Percentiles rank a stretch among this genome's conserved stretches.
phyloP scores from a whole-genome alignment of 2,888 invertebrate genomes.

The Lasioglossum calceatum region DNA sequence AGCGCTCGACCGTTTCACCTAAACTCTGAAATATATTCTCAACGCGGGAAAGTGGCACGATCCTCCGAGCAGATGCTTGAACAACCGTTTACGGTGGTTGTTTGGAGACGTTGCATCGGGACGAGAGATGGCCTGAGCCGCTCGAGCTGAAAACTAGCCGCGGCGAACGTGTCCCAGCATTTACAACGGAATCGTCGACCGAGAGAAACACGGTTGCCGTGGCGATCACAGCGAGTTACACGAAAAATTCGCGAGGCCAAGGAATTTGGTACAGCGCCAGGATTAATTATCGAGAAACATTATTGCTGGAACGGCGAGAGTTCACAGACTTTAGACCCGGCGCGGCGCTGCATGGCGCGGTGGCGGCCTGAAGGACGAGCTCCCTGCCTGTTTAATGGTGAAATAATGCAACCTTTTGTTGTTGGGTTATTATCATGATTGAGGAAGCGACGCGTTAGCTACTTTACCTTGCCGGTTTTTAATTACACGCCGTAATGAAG shows the following conservation, averaged over 20 bases:
- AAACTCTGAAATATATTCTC: constrained; percentile 7
- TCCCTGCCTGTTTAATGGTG: constrained; percentile 42
- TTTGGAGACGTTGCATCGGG: constrained; percentile 13
- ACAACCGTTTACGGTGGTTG: constrained; percentile 12
- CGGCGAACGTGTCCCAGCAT: neutral
- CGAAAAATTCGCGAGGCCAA: constrained; percentile 40
- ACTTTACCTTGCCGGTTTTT: constrained; percentile 49
- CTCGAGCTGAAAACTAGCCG: constrained; percentile 12
- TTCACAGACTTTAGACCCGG: constrained; percentile 23
- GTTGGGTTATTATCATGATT: constrained; percentile 56
- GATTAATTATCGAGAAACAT: constrained; percentile 57
- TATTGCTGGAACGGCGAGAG: constrained; percentile 45
- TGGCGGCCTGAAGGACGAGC: constrained; percentile 26
- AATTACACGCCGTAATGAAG: constrained; percentile 54
- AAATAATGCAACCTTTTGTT: constrained; percentile 60
- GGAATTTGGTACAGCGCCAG: constrained; percentile 48
- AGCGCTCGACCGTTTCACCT: neutral
- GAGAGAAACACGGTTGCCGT: neutral
- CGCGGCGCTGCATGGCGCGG: neutral
- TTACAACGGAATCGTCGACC: neutral
- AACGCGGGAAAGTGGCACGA: constrained; percentile 8
- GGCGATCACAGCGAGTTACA: constrained; percentile 10
- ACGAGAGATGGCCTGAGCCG: neutral
- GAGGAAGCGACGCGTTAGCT: constrained; percentile 57
- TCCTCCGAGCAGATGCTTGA: neutral